A percentile compares a stretch with the other conserved stretches of the same genome.
Evolutionary conservation across 2,888 invertebrate genomes (phyloP).

Genomic region (Agrochola lota): DNA sequence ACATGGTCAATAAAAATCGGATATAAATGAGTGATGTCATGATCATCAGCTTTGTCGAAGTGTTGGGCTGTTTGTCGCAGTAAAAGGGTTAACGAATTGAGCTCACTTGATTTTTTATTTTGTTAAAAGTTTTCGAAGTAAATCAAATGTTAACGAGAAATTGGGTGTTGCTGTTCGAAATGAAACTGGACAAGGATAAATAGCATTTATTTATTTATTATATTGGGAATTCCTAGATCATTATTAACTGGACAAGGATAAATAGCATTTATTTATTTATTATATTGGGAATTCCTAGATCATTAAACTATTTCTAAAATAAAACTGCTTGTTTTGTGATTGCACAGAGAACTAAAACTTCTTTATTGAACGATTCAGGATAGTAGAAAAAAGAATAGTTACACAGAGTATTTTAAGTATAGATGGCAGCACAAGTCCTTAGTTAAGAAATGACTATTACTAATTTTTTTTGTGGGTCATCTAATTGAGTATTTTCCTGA

Average conservation of each 20-base stretch:
- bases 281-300: too few species aligned
- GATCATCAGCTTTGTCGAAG: slow-evolving; percentile 38
- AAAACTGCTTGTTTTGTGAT: too few species aligned
- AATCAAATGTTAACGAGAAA: slow-evolving; percentile 8
- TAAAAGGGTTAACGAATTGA: slow-evolving; percentile 40
- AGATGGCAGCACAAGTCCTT: too few species aligned
- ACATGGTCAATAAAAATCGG: slow-evolving; percentile 19
- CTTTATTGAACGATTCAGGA: too few species aligned
- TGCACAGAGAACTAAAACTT: too few species aligned
- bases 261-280: not conserved
- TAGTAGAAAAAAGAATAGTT: too few species aligned
- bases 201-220: not conserved
- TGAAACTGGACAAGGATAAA: not conserved
- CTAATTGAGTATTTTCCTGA: not conserved
- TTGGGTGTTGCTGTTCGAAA: slow-evolving; percentile 1
- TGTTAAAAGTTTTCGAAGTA: slow-evolving; percentile 23
- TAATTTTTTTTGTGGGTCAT: not conserved
- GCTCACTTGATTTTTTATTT: slow-evolving; percentile 37
- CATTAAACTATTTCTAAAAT: too few species aligned
- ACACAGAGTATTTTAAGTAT: too few species aligned
- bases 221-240: too few species aligned
- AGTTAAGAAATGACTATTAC: too few species aligned
- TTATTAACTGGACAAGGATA: too few species aligned
- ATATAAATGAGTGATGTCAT: slow-evolving; percentile 34
- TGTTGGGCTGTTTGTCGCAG: slow-evolving; percentile 15